These are phyloP conservation scores for Orthosia gothica DNA, from an alignment of 2,888 invertebrate species.

Conservation along the genomic window DNA sequence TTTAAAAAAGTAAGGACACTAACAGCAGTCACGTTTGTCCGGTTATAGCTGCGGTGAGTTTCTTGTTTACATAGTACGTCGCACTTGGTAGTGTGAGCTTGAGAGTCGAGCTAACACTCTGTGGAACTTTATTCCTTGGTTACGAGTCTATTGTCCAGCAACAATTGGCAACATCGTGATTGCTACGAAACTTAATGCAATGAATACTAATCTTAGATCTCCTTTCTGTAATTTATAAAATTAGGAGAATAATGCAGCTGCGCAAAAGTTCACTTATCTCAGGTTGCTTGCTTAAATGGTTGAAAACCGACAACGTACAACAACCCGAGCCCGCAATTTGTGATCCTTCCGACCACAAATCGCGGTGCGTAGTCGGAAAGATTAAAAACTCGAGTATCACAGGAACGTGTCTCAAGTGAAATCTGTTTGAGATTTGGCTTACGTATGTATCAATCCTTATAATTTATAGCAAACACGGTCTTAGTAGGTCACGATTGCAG, in stretches of 20 bases:
- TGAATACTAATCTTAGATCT: neutral
- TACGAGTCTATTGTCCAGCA: slow-evolving; percentile 29
- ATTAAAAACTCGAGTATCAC: neutral
- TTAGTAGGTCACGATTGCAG: neutral
- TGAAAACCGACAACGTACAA: too few species aligned
- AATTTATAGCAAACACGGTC: neutral
- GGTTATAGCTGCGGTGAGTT: too few species aligned
- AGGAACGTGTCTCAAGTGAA: neutral
- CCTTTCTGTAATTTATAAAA: slow-evolving; percentile 11
- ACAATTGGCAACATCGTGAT: slow-evolving; percentile 22
- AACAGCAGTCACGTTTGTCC: too few species aligned
- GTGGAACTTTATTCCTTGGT: slow-evolving; percentile 27
- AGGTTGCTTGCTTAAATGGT: too few species aligned
- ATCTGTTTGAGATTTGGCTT: neutral
- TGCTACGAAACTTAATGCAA: neutral
- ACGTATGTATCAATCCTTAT: neutral
- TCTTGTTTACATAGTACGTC: too few species aligned
- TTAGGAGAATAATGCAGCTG: neutral
- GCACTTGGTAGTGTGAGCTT: too few species aligned
- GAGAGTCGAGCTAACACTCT: slow-evolving; percentile 32
- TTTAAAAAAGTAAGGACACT: too few species aligned
- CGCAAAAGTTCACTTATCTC: fast-evolving
- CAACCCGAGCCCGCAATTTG: too few species aligned
- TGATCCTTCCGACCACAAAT: too few species aligned
- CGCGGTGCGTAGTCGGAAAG: too few species aligned